Conservation (phyloP, 2,113 vertebrate genomes). For the Acanthochromis polyacanthus region DNA sequence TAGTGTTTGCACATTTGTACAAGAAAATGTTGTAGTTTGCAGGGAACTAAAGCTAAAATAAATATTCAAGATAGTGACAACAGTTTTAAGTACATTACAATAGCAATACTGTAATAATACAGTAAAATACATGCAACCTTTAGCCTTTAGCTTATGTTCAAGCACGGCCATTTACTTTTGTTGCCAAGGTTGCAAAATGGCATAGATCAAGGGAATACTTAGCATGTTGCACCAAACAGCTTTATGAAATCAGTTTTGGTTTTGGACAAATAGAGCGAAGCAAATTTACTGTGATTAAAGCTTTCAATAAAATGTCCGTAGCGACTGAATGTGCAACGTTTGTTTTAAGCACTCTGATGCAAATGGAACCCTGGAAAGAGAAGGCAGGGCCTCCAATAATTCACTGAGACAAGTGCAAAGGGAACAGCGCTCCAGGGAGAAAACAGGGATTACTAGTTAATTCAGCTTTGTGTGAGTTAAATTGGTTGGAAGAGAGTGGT, state of each 20-base stretch:
- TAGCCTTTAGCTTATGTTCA: background rate
- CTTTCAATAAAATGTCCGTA: conserved; percentile 14
- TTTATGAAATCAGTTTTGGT: conserved; percentile 10
- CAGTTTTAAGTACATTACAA: too few relatives aligned
- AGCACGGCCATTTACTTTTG: background rate
- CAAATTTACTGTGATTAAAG: background rate
- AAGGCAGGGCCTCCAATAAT: conserved; percentile 53
- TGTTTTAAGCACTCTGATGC: conserved; percentile 31
- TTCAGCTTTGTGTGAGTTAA: conserved; percentile 68
- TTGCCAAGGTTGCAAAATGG: conserved; percentile 28
- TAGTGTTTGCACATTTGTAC: too few relatives aligned
- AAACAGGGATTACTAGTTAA: conserved; percentile 66
- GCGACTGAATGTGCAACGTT: conserved; percentile 5
- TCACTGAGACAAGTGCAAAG: conserved; percentile 67
- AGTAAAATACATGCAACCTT: background rate
- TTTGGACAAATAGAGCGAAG: background rate
- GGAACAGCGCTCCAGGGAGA: conserved; percentile 56
- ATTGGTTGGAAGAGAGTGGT: conserved; percentile 54
- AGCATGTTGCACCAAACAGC: background rate
- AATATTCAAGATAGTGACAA: too few relatives aligned
- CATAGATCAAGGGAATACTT: background rate
- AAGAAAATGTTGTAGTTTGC: too few relatives aligned
- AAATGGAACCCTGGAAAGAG: conserved; percentile 42
- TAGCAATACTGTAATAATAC: too few relatives aligned
- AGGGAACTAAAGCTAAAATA: too few relatives aligned